Base-by-base conservation (phyloP, 2,113 vertebrate species). In the Ondatra zibethicus region DNA sequence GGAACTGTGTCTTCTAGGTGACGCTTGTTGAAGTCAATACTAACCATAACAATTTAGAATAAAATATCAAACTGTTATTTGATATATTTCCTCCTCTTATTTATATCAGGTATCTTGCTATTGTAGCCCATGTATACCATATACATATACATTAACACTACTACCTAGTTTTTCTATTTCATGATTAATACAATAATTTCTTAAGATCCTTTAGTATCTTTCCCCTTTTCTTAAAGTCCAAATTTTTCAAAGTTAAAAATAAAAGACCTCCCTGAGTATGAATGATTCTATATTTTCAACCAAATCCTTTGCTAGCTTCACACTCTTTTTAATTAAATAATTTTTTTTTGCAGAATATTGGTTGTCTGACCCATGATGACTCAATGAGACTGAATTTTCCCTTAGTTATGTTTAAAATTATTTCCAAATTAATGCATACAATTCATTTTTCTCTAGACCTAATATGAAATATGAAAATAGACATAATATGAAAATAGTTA, bases 401-500 rank as follows among this genome's bases (percentile, higher is more conserved):
- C 27, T 55, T 4, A 84, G 17, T 47, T 76, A 3, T 82, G 11
- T 25, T 16, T 16, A 70, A 55, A n/a, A 7, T 17, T 21, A 42
- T 88, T 88, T 55, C 14, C 9, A 87, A 75, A 21, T 39, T 47
- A 55, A 73, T 76, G 23, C 29, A 25, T 42, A 93, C 11, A 13
- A 63, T 85, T n/a, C 2, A n/a, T n/a, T n/a, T n/a, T n/a, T n/a
- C n/a, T n/a, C n/a, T n/a, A n/a, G n/a, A n/a, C n/a, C n/a, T n/a
- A n/a, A n/a, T n/a, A n/a, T n/a, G n/a, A n/a, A n/a, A n/a, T n/a
- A n/a, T n/a, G n/a, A n/a, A n/a, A n/a, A n/a, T n/a, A n/a, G n/a
- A n/a, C n/a, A n/a, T n/a, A 78, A 21, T 92, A 93, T 31, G 42
- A 88, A 95, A 92, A 93, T 39, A 92, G 75, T 33, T 12, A 85